Evolutionary conservation across 2,113 vertebrate genomes (phyloP).

Genomic region (Archilochus colubris): DNA sequence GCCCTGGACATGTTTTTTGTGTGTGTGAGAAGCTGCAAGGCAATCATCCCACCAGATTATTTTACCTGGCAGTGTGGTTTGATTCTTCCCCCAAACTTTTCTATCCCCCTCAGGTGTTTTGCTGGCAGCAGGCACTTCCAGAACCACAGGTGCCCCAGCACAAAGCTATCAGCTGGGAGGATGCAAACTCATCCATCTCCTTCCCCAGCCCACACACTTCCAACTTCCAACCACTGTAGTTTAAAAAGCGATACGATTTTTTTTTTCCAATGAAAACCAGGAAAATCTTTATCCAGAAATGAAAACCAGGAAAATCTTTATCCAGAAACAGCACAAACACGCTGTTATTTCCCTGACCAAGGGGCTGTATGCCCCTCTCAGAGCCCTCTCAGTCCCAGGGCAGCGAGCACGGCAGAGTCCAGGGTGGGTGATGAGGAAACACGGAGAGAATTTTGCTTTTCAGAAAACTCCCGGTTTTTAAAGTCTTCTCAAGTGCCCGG

Average conservation of each 20-base stretch:
- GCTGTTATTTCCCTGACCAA: neutral
- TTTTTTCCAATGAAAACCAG: neutral
- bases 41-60: neutral
- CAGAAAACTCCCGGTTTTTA: neutral
- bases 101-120: neutral
- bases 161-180: neutral
- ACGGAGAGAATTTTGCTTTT: fast-evolving
- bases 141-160: neutral
- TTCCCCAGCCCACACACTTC: neutral
- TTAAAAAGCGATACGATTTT: neutral
- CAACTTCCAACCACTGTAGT: neutral
- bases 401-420: neutral
- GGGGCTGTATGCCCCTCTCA: too few relatives aligned
- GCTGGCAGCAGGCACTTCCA: neutral
- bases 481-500: neutral
- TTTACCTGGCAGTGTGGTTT: neutral
- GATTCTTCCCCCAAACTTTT: neutral
- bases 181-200: neutral
- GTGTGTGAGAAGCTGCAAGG: neutral
- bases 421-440: neutral
- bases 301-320: neutral
- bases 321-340: neutral
- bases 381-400: fast-evolving
- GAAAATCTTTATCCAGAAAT: neutral
- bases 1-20: neutral